phyloP scores from a whole-genome alignment of 2,113 vertebrate species.

The Dascyllus trimaculatus region DNA sequence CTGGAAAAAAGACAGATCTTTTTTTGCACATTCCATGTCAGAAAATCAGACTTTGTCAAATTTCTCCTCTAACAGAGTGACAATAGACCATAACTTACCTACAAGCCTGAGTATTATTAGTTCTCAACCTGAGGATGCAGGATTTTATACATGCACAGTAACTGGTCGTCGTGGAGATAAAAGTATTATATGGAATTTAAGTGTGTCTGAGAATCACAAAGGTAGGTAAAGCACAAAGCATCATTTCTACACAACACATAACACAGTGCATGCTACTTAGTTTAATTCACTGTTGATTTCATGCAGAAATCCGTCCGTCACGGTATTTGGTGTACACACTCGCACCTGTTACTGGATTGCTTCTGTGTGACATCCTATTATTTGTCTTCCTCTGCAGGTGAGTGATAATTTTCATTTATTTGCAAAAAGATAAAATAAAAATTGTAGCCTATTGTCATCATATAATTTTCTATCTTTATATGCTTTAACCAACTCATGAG shows the following conservation, averaged over 20 bases:
- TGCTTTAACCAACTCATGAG: too few species aligned
- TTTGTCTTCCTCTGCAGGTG: slow-evolving; percentile 45
- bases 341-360: background rate
- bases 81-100: background rate
- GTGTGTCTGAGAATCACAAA: slow-evolving; percentile 1
- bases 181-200: slow-evolving; percentile 38
- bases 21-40: rapidly evolving
- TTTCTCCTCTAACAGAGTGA: slow-evolving; percentile 34
- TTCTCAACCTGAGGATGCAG: slow-evolving; percentile 42
- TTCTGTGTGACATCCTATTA: slow-evolving; percentile 20
- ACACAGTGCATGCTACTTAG: background rate
- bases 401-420: slow-evolving; percentile 18
- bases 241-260: background rate
- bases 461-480: too few species aligned
- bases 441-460: too few species aligned
- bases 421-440: too few species aligned
- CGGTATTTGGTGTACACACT: background rate
- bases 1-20: background rate
- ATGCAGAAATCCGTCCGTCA: background rate
- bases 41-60: rapidly evolving
- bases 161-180: rapidly evolving
- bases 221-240: slow-evolving; percentile 24
- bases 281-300: background rate
- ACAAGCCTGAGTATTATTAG: slow-evolving; percentile 7
- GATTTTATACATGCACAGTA: slow-evolving; percentile 27